Percentiles rank a stretch among this genome's conserved stretches.
These are phyloP conservation scores for Erinaceus europaeus DNA, from an alignment of 2,113 vertebrate species.

Conservation along the genomic window DNA sequence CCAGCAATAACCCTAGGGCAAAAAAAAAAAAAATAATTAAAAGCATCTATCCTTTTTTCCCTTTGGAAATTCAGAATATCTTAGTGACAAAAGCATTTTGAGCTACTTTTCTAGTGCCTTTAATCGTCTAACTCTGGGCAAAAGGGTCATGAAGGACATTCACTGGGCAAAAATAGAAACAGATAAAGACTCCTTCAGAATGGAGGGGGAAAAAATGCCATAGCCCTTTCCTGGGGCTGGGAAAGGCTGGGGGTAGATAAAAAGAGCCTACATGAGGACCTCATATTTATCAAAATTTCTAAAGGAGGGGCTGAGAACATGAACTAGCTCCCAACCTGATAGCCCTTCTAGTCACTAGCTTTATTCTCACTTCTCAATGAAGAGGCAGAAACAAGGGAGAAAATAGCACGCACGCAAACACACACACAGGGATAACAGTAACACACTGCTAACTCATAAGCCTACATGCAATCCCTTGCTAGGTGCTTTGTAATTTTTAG, in stretches of 20 bases:
- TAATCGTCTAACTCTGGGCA: conserved; percentile 54
- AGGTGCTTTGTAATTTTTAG: not conserved
- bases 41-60: no score
- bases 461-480: not conserved
- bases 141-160: conserved; percentile 39
- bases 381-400: not conserved
- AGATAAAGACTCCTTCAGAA: not conserved
- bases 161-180: conserved; percentile 20
- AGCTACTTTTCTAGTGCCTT: conserved; percentile 50
- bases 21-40: no score
- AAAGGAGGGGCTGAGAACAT: not conserved
- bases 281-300: conserved; percentile 11
- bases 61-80: conserved; percentile 15
- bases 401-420: not conserved
- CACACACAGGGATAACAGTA: not conserved
- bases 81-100: conserved; percentile 53
- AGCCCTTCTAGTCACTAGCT: not conserved
- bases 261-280: no score
- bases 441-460: not conserved
- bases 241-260: not conserved
- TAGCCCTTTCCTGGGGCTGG: not conserved
- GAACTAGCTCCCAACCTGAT: not conserved
- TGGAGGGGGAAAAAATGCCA: not conserved
- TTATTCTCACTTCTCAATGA: not conserved
- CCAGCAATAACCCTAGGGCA: no score